Conservation (phyloP, 2,113 vertebrate genomes). For the Meriones unguiculatus region DNA sequence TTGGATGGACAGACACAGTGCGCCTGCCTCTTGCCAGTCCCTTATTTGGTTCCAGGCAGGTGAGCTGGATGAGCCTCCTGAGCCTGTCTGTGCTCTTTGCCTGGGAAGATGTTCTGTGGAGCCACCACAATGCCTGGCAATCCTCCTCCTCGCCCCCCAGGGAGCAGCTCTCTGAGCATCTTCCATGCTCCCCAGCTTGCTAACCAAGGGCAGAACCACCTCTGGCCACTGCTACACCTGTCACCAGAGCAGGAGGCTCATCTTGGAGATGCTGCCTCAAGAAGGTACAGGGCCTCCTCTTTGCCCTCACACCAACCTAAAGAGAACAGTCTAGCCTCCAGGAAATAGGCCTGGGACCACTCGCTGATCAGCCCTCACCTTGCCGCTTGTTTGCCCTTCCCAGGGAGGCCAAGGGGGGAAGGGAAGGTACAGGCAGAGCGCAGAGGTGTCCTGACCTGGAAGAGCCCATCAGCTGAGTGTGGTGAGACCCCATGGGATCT, state of each 20-base stretch:
- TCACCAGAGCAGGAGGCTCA: not conserved
- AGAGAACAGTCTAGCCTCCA: not conserved
- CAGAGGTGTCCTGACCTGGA: not conserved
- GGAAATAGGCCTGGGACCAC: not conserved
- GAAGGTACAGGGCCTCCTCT: not conserved
- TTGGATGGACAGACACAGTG: rapidly evolving
- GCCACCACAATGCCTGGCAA: not conserved
- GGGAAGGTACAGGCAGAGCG: not conserved
- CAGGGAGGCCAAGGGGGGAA: not conserved
- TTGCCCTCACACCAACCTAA: not conserved
- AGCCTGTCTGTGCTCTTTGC: not conserved
- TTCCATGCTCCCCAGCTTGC: not conserved
- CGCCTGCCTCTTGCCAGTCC: too few relatives aligned
- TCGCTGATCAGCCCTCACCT: not conserved
- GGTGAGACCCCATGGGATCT: not conserved
- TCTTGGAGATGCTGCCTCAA: not conserved
- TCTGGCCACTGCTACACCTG: not conserved
- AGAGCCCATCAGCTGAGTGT: not conserved
- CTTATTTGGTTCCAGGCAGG: not conserved
- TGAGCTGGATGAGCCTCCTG: not conserved
- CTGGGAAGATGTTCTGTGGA: constrained; percentile 20
- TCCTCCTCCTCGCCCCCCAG: not conserved
- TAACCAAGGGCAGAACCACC: not conserved
- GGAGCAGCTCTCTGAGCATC: not conserved
- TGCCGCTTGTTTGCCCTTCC: not conserved